Base-by-base conservation (phyloP, 2,113 vertebrate genomes). In the Eulacestoma nigropectus region DNA sequence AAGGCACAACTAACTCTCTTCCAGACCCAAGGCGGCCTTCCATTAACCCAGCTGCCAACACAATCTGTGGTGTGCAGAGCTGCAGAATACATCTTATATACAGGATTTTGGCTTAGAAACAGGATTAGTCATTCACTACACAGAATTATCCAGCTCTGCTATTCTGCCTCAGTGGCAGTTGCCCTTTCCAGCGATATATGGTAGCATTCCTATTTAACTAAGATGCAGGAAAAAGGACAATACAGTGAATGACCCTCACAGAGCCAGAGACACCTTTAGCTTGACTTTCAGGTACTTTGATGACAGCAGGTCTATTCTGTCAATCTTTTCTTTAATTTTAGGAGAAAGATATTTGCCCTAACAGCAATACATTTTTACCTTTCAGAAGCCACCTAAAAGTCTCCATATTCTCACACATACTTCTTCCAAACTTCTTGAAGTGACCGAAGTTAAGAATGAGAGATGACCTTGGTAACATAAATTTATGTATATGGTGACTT, bases 141-240 rank as follows among this genome's bases (percentile, higher is more conserved):
- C 47, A 65, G 67, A 83, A 50, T 30, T 81, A 56, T 26, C 50
- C 6, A 9, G 68, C 79, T 83, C 56, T 25, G 32, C 83, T 72
- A 7, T 60, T 80, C 73, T 78, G 91, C 91, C 82, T 91, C 62
- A 33, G 77, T 39, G 6, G 77, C 86, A 88, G 81, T 16, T 94
- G 84, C 89, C 90, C 96, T 95, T 96, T 93, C 56, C 78, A 79
- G 13, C 82, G 90, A 95, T 79, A 37, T 13, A 92, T 32, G 63
- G 70, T 23, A 92, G 75, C n/a, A 37, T 73, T 78, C 81, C 84
- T 74, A 4, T 37, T 85, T 88, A 84, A 87, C 63, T 55, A 44
- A 64, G 79, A 83, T 32, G 47, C 55, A 75, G 77, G 53, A 21
- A 57, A 79, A 75, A 88, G 49, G 76, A 93, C 89, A 91, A 73